Evolutionary conservation across 2,888 invertebrate species (phyloP).

Genomic region (Orthosia gracilis): DNA sequence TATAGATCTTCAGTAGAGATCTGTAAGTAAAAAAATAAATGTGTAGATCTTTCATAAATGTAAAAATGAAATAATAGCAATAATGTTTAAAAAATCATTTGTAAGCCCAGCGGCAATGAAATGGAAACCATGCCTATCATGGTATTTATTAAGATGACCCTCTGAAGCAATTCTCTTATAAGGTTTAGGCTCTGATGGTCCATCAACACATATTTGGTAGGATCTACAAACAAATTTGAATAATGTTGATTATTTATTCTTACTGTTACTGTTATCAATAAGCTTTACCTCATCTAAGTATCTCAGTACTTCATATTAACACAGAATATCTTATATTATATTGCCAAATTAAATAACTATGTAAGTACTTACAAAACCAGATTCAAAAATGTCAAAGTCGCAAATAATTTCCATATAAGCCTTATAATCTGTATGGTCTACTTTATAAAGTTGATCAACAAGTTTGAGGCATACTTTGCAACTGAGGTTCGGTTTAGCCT

Average conservation of each 20-base stretch:
- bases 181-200: too few relatives aligned
- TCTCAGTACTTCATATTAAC: too few relatives aligned
- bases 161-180: too few relatives aligned
- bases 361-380: constrained; percentile 22
- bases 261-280: neutral
- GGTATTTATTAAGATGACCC: too few relatives aligned
- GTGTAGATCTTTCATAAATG: neutral
- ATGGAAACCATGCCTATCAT: neutral
- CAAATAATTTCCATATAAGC: constrained; percentile 29
- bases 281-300: neutral
- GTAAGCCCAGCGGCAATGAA: neutral
- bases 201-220: too few relatives aligned
- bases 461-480: constrained; percentile 37
- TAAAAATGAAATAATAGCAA: too few relatives aligned
- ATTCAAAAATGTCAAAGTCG: constrained; percentile 10
- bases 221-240: too few relatives aligned
- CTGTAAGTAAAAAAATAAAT: constrained; percentile 28
- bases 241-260: too few relatives aligned
- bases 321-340: too few relatives aligned
- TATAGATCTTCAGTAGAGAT: constrained; percentile 25
- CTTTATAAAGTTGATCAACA: constrained; percentile 26
- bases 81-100: too few relatives aligned
- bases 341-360: neutral
- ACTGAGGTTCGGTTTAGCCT: constrained; percentile 16
- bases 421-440: constrained; percentile 17